Percentiles rank a stretch among this genome's conserved stretches.
Conservation (phyloP, 1,140 invertebrate species). For the Oscheius sp. region DNA sequence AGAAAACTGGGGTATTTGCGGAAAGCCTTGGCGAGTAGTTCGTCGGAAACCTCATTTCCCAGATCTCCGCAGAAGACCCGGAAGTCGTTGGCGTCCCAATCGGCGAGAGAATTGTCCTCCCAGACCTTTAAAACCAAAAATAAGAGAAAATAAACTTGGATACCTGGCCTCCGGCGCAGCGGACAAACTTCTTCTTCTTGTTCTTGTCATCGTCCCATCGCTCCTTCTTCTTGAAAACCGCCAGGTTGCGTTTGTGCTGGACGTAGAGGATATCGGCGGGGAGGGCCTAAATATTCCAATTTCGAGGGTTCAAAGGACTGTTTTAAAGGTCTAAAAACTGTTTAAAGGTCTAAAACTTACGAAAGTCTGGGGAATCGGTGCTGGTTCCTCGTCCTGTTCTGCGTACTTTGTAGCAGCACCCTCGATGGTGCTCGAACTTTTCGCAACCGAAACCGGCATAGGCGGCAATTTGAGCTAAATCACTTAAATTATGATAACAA, state of each 20-base stretch:
- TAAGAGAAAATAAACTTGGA: slow-evolving; percentile 25
- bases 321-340: slow-evolving; percentile 40
- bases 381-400: slow-evolving; percentile 4
- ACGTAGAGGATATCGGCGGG: slow-evolving; percentile 54
- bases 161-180: slow-evolving; percentile 54
- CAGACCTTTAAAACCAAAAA: slow-evolving; percentile 43
- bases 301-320: background rate
- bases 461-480: background rate
- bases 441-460: slow-evolving; percentile 2
- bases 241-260: slow-evolving; percentile 42
- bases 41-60: slow-evolving; percentile 95
- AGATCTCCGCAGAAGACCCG: slow-evolving; percentile 97
- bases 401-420: slow-evolving; percentile 10
- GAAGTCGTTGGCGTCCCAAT: slow-evolving; percentile 73
- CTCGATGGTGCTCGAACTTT: slow-evolving; percentile 11
- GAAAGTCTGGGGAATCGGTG: background rate
- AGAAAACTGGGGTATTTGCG: slow-evolving; percentile 90
- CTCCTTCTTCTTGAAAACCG: slow-evolving; percentile 22
- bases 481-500: background rate
- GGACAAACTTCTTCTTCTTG: slow-evolving; percentile 60
- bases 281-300: slow-evolving; percentile 46
- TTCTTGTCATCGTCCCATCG: slow-evolving; percentile 52
- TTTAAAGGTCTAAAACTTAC: background rate
- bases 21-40: slow-evolving; percentile 86
- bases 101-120: slow-evolving; percentile 59